Evolutionary conservation across 2,113 vertebrate species (phyloP), one percentile per base, ranked within the genome.

Genomic region (Struthio camelus): DNA sequence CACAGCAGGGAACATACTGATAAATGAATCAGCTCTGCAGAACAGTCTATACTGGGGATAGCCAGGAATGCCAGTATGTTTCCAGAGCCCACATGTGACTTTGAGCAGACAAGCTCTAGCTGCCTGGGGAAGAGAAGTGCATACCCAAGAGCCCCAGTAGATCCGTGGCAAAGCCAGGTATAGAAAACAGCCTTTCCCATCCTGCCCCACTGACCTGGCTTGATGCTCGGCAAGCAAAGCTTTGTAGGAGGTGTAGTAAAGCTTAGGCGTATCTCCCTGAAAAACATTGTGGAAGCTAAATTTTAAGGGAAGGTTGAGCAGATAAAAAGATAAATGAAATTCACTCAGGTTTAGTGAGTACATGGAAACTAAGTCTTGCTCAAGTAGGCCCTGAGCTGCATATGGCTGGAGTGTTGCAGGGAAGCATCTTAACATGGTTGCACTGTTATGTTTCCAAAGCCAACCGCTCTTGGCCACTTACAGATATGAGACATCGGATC

Each of bases 21-120:
- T 65, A 59, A 81, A 73, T 6, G 3, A 11, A 8, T 12, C 1
- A 28, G 56, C 9, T 61, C 51, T 19, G 2, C 53, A 58, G 72
- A 27, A 27, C 11, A 6, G 12, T 38, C 36, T 30, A 34, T 19
- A 3, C 6, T 6, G n/a, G 10, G 32, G 13, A 19, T 18, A 28
- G 1, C 6, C 28, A 32, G 28, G 53, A 23, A 70, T 24, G 20
- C 10, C 20, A 40, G 9, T 40, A 27, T 10, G 2, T 50, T 80
- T 48, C 73, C 8, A 7, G 54, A 48, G 19, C 28, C 25, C 6
- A 3, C 1, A 0, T 0, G 20, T 54, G 59, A 28, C n/a, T 90
- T 51, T 2, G 5, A 61, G 23, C 12, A 32, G 6, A 27, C 11
- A 23, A 58, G 14, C 11, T 36, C 28, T 44, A 1, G 28, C 32